phyloP scores from a whole-genome alignment of 2,797 vertebrate species.

The Perodicticus potto region DNA sequence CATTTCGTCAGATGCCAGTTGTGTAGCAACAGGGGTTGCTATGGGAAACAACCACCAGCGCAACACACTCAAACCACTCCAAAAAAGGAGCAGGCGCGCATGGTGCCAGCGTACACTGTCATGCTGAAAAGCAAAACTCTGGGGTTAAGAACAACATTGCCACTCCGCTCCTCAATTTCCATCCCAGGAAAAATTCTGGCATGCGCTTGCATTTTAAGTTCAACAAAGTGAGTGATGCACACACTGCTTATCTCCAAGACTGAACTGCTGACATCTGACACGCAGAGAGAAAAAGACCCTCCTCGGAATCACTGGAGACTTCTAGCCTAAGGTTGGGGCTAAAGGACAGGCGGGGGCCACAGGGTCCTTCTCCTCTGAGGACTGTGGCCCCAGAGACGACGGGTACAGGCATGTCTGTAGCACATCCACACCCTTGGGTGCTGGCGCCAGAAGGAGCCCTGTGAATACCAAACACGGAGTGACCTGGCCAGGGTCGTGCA shows the following conservation, averaged over 20 bases:
- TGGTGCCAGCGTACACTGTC: background rate
- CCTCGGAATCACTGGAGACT: background rate
- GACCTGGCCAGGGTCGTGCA: background rate
- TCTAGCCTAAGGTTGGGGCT: background rate
- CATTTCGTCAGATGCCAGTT: slow-evolving; percentile 35
- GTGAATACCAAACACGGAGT: background rate
- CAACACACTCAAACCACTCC: slow-evolving; percentile 19
- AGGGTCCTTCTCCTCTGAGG: background rate
- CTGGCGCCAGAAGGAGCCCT: background rate
- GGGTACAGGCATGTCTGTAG: rapidly evolving
- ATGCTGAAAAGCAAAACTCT: background rate
- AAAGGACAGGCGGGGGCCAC: background rate
- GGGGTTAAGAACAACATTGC: background rate
- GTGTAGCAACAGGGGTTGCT: slow-evolving; percentile 41
- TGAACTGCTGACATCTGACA: background rate
- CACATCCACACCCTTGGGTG: too few species aligned
- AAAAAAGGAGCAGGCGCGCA: background rate
- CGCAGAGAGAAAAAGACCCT: background rate
- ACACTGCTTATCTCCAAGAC: background rate
- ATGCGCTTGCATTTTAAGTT: background rate
- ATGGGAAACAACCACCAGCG: slow-evolving; percentile 21
- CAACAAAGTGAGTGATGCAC: background rate
- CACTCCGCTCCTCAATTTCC: background rate
- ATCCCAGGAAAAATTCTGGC: background rate
- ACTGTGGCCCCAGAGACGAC: background rate